Evolutionary conservation across 2,797 vertebrate genomes (phyloP), one percentile per base, ranked within the genome.

Genomic region (Prionace glauca): DNA sequence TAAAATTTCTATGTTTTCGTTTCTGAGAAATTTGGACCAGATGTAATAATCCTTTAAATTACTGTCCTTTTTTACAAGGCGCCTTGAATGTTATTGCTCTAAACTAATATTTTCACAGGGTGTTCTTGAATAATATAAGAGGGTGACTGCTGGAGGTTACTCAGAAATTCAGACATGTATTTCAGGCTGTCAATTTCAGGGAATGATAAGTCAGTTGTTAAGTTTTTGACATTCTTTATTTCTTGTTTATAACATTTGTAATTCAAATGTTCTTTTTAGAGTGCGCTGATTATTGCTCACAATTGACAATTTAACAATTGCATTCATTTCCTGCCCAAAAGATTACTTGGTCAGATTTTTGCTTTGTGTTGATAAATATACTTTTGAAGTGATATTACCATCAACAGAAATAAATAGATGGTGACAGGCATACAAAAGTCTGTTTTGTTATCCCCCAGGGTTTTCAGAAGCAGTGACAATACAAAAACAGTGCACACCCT

Each of bases 1-100:
- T 97, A 97, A 98, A 98, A 97, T 97, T 98, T 98, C 97, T 98
- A 97, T 97, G 97, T 96, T 98, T 98, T 98, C 97, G 96, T 96
- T 97, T 97, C 97, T 97, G 98, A 97, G 96, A 96, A 96, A 97
- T 97, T 97, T 97, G 97, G 98, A 97, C 97, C 96, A 98, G 97
- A 98, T 97, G 97, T 97, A 98, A 98, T 97, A 97, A 98, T 97
- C 96, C 96, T 97, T 97, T 97, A 97, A 97, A 97, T 98, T 97
- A 97, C 96, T 96, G 96, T 96, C 96, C 97, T 97, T 97, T 96
- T 60, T 56, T 97, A 97, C 97, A 98, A 97, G 97, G 96, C 97
- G 97, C 97, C 96, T 97, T 95, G 97, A 96, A 96, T 96, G 97
- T 96, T 96, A 96, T 97, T 97, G 97, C 97, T 97, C 96, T 97